Evolutionary conservation across 2,888 invertebrate species (phyloP), one percentile per base, ranked within the genome.

Genomic region (Hyposoter didymator): DNA sequence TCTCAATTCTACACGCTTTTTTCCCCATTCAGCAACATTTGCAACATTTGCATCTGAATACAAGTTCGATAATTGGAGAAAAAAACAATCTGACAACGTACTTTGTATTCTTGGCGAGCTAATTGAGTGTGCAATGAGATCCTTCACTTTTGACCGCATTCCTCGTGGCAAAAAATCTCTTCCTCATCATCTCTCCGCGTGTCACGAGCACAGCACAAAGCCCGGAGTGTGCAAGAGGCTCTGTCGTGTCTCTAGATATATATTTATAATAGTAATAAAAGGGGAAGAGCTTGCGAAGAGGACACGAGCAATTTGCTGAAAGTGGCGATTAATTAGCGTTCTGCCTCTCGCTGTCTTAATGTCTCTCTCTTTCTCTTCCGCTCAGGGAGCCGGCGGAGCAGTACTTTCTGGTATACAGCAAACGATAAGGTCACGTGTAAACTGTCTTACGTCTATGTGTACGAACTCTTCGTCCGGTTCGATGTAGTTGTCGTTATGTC

Each of bases 281-380:
- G 85, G 39, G 72, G 62, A 39, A 70, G 72, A 64, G 39, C 47
- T 64, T 32, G 39, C 28, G 28, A 47, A 49, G 72, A 39, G 73
- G 66, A 81, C 73, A 80, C 62, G 66, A 47, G 78, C 80, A 86
- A 86, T 86, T 86, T 86, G 83, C 81, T 74, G 83, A 74, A 69
- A 86, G 86, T 78, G 74, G 81, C 83, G 83, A 81, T 84, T 86
- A 86, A 86, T 86, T 84, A 86, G 83, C 83, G 83, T 67, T 32
- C 55, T 28, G 45, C 82, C 43, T 69, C 59, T 74, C 73, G 39
- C 55, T 78, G 78, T 82, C 78, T 79, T 47, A 75, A 28, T 10
- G 3, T 22, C 22, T 22, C 12, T 22, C 55, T 22, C 10, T 28
- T 59, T 22, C 55, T 22, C 10, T 28, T 59, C 43, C 45, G 19